phyloP scores from a whole-genome alignment of 64 coral and sea anemone species.

The Pocillopora verrucosa region DNA sequence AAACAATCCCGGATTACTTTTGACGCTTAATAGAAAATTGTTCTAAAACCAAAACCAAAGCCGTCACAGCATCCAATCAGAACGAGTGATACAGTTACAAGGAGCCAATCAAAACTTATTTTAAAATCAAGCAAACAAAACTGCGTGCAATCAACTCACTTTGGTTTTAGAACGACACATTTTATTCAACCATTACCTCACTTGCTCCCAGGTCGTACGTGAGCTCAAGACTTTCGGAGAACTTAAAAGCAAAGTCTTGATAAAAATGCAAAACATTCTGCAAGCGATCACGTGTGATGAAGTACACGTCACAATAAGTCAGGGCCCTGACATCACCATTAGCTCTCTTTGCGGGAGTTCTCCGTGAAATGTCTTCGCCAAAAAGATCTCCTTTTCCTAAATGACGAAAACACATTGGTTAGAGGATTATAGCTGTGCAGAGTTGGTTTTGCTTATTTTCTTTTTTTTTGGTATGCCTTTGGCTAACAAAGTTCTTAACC shows the following conservation, averaged over 20 bases:
- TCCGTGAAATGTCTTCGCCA: conserved; percentile 91
- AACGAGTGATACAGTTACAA: too few relatives aligned
- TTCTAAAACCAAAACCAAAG: too few relatives aligned
- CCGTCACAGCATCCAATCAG: too few relatives aligned
- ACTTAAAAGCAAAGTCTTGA: conserved; percentile 81
- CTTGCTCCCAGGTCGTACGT: conserved; percentile 88
- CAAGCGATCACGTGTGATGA: conserved; percentile 84
- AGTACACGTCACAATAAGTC: conserved; percentile 90
- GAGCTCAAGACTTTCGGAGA: conserved; percentile 77
- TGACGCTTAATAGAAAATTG: too few relatives aligned
- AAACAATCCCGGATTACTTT: too few relatives aligned
- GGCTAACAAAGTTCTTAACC: too few relatives aligned
- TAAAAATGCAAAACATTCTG: conserved; percentile 89
- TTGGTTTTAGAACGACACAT: neutral
- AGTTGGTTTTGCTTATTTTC: too few relatives aligned
- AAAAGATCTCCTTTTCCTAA: conserved; percentile 91
- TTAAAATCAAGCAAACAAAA: too few relatives aligned
- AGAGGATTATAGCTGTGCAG: too few relatives aligned
- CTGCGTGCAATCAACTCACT: too few relatives aligned
- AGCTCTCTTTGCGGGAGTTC: conserved; percentile 66
- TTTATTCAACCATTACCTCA: conserved; percentile 54
- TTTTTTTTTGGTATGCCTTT: too few relatives aligned
- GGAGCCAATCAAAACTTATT: too few relatives aligned
- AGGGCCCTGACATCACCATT: conserved; percentile 93
- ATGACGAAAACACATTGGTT: neutral